Conservation (phyloP, 1,140 invertebrate species). For the Pogonomyrmex californicus region DNA sequence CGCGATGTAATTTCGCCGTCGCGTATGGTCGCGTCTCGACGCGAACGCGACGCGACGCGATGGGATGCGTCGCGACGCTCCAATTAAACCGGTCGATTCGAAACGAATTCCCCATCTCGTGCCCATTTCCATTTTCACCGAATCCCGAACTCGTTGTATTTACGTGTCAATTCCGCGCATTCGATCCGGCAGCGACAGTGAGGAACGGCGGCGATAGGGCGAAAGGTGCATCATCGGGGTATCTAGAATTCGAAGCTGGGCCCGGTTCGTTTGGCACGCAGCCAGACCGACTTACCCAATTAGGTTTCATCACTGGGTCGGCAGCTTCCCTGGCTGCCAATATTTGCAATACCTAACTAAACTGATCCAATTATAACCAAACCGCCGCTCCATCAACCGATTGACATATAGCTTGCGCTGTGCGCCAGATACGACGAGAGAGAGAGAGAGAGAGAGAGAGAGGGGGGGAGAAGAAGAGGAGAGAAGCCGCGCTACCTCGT, state of each 20-base stretch:
- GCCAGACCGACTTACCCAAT: slow-evolving; percentile 86
- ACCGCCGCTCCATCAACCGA: slow-evolving; percentile 77
- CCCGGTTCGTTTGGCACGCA: slow-evolving; percentile 78
- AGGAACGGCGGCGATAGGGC: background rate
- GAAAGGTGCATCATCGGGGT: slow-evolving; percentile 62
- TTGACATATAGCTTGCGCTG: slow-evolving; percentile 73
- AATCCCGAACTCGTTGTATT: slow-evolving; percentile 67
- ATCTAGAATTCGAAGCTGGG: slow-evolving; percentile 75
- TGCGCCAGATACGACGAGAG: slow-evolving; percentile 62
- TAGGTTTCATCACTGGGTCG: slow-evolving; percentile 86
- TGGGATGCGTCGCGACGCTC: slow-evolving; percentile 53
- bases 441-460: too few species aligned
- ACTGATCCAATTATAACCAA: slow-evolving; percentile 84
- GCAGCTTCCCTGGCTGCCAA: slow-evolving; percentile 84
- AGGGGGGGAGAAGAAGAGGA: too few species aligned
- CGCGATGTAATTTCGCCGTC: slow-evolving; percentile 69
- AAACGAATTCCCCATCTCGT: slow-evolving; percentile 69
- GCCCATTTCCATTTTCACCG: slow-evolving; percentile 70
- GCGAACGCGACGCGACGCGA: slow-evolving; percentile 34
- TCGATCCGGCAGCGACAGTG: slow-evolving; percentile 3
- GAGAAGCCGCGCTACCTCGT: background rate
- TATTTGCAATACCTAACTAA: slow-evolving; percentile 85
- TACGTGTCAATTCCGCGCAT: slow-evolving; percentile 73
- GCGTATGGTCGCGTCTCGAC: slow-evolving; percentile 59
- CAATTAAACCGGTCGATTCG: slow-evolving; percentile 72